Conservation (phyloP, 1,140 invertebrate species). For the Nomia melanderi region DNA sequence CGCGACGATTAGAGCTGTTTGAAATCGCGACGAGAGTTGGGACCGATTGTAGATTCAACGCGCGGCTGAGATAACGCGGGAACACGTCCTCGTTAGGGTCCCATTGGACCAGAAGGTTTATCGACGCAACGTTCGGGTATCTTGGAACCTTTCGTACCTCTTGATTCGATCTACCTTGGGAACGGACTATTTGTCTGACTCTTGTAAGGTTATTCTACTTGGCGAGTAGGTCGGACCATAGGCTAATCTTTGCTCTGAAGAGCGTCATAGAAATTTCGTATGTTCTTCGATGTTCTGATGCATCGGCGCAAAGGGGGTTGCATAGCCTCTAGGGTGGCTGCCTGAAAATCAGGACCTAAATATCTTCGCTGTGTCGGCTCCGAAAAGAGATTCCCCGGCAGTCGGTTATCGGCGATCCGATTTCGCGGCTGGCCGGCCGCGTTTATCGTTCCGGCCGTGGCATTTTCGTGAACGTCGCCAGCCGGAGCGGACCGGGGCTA, state of each 20-base stretch:
- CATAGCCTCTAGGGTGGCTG: no score
- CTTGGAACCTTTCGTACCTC: neutral
- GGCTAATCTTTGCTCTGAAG: no score
- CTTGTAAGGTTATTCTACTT: no score
- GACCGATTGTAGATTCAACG: constrained; percentile 20
- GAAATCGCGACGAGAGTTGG: constrained; percentile 36
- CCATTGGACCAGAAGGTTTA: neutral
- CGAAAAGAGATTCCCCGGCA: neutral
- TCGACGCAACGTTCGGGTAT: neutral
- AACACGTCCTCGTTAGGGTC: constrained; percentile 11
- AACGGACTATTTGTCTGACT: no score
- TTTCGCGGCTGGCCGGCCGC: constrained; percentile 42
- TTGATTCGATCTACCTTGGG: no score
- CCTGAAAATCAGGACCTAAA: no score
- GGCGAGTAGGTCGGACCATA: no score
- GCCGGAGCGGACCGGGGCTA: neutral
- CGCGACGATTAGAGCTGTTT: neutral
- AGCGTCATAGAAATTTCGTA: no score
- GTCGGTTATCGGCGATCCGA: constrained; percentile 45
- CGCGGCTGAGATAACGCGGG: constrained; percentile 3
- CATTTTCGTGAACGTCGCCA: constrained; percentile 18
- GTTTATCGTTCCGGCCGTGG: constrained; percentile 16
- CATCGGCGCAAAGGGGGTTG: no score
- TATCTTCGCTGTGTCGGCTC: no score
- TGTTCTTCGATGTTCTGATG: no score